Conservation (phyloP, 2,113 vertebrate genomes). For the Chaetodon trifascialis region DNA sequence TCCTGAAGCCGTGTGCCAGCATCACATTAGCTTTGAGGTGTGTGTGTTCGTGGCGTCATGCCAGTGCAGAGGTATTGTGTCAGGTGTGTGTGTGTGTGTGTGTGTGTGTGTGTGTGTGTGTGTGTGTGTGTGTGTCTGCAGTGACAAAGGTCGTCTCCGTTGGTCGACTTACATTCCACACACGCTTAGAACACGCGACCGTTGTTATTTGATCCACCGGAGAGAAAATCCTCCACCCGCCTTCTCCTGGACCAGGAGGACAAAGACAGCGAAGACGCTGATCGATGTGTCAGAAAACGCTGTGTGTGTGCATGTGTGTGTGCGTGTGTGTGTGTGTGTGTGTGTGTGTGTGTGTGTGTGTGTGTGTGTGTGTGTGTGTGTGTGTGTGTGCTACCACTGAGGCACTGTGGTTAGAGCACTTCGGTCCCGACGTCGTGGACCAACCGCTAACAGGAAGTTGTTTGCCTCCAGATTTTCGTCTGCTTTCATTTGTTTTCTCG, state of each 20-base stretch:
- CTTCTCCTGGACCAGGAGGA: neutral
- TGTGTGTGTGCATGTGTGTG: too few species aligned
- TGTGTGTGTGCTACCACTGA: too few species aligned
- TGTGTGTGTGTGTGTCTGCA: neutral
- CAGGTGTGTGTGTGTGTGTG: neutral
- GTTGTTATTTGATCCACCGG: conserved; percentile 17
- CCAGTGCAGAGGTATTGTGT: conserved; percentile 5
- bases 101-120: conserved; percentile 8
- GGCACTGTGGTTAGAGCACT: too few species aligned
- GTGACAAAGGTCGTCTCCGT: conserved; percentile 18
- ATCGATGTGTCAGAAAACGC: too few species aligned
- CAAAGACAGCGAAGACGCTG: too few species aligned
- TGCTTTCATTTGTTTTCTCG: too few species aligned
- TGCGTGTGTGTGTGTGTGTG: neutral
- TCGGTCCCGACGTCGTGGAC: too few species aligned
- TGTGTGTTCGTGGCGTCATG: conserved; percentile 7
- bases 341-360: neutral
- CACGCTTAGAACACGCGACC: conserved; percentile 58
- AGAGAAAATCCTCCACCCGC: neutral
- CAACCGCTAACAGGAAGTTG: too few species aligned
- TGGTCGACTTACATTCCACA: conserved; percentile 48
- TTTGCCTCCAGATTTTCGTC: too few species aligned
- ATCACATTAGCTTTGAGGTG: conserved; percentile 6
- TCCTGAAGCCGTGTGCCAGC: neutral
- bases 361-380: conserved; percentile 2